Base-by-base conservation (phyloP, 2,113 vertebrate species). In the Scalopus aquaticus region DNA sequence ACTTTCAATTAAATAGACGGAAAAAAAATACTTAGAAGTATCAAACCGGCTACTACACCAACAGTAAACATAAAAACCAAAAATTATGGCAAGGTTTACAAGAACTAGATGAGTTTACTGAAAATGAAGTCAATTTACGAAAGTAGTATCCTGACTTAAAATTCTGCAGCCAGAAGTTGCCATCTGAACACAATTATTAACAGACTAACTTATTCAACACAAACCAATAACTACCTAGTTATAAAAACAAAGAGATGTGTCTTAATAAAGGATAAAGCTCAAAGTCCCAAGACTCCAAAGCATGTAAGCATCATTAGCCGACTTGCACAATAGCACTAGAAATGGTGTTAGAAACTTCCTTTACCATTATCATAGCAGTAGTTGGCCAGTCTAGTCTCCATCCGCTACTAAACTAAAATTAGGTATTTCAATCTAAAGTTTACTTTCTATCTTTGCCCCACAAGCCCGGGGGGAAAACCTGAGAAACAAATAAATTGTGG, bases 121-220 rank as follows among this genome's bases (percentile, higher is more conserved):
- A 95, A 91, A 88, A 95, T 37, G 22, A 88, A 92, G 70, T 87
- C 39, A n/a, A 24, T 73, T 86, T 46, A 62, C 54, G 0, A n/a
- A 39, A 32, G 51, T 10, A 0, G 26, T 93, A 88, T 78, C 54
- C 64, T 69, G 26, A 7, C 58, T 93, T 30, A 22, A 46, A 88
- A 92, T 96, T 60, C 58, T 86, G 56, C 94, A 94, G 35, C 74
- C 46, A 93, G 62, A 97, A 81, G 26, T 6, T 95, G 65, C 37
- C 65, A 76, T 81, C n/a, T 81, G 67, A 92, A 79, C 44, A 76
- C n/a, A 92, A 84, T 87, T 95, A 92, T 58, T 83, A 90, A 88
- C 9, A 4, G 12, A 60, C 13, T 49, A 88, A 92, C 67, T 80
- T 91, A 88, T 51, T 87, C 76, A 83, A 87, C 28, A 92, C 22